phyloP scores from a whole-genome alignment of 1,140 invertebrate genomes.

The Lanistes nyassanus region DNA sequence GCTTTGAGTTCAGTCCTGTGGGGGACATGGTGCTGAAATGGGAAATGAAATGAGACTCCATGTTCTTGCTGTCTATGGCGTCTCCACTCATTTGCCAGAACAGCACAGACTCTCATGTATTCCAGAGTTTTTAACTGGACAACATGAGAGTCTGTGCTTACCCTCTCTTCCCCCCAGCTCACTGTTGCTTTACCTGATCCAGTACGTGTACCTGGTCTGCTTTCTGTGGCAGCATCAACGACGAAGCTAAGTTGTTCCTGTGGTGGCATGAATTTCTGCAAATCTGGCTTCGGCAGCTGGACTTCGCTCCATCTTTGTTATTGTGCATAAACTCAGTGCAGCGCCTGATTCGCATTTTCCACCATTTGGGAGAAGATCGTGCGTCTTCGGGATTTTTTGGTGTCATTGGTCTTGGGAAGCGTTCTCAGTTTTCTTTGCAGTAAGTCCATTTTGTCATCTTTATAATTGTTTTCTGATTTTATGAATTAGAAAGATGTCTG shows the following conservation, averaged over 20 bases:
- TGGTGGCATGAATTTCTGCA: constrained; percentile 72
- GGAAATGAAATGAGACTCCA: no score
- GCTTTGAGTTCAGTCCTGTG: no score
- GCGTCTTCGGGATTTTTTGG: constrained; percentile 73
- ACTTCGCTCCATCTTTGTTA: constrained; percentile 62
- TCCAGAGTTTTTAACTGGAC: no score
- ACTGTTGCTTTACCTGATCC: no score
- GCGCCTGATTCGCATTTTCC: constrained; percentile 68
- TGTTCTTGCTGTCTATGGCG: no score
- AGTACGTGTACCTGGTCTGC: not conserved
- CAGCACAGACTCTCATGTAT: no score
- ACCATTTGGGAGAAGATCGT: constrained; percentile 72
- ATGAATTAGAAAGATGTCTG: not conserved
- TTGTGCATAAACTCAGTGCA: constrained; percentile 68
- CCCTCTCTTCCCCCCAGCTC: no score
- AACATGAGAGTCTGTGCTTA: no score
- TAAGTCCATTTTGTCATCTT: not conserved
- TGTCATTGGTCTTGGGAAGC: constrained; percentile 74
- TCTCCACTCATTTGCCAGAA: not conserved
- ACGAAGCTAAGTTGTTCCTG: constrained; percentile 73
- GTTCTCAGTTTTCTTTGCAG: constrained; percentile 4
- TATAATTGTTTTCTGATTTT: not conserved
- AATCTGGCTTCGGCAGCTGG: constrained; percentile 69
- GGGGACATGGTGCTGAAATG: no score
- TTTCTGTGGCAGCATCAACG: constrained; percentile 67